These are phyloP conservation scores for Spongia lamella DNA, from an alignment of 37 sponge, comb jelly and placozoan species.

Conservation along the genomic window DNA sequence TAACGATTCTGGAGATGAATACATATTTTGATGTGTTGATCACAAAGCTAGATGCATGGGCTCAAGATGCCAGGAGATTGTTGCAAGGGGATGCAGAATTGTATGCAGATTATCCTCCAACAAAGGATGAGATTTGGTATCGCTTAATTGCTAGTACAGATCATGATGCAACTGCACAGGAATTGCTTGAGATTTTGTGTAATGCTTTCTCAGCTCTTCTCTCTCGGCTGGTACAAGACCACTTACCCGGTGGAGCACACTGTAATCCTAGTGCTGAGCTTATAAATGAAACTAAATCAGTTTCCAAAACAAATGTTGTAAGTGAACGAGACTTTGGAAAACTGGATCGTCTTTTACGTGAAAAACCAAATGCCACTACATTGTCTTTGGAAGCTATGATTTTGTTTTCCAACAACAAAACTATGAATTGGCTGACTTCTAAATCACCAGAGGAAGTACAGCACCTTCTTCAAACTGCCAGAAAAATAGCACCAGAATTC, in stretches of 20 bases:
- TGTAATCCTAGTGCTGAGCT: background rate
- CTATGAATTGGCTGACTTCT: slow-evolving; percentile 24
- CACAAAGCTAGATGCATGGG: slow-evolving; percentile 11
- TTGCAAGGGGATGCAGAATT: slow-evolving; percentile 21
- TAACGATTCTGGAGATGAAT: slow-evolving; percentile 39
- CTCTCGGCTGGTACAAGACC: slow-evolving; percentile 11
- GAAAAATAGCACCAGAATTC: slow-evolving; percentile 10
- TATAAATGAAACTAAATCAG: slow-evolving; percentile 20
- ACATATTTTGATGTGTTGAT: slow-evolving; percentile 2
- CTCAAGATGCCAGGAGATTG: slow-evolving; percentile 14
- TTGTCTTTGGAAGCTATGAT: slow-evolving; percentile 30
- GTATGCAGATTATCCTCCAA: slow-evolving; percentile 3
- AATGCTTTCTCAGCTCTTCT: background rate
- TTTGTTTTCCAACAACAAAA: slow-evolving; percentile 48
- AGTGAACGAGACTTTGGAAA: slow-evolving; percentile 35
- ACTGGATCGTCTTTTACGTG: slow-evolving; percentile 27
- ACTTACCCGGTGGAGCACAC: slow-evolving; percentile 14
- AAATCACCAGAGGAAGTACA: slow-evolving; percentile 14
- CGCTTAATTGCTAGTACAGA: slow-evolving; percentile 7
- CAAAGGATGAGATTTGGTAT: slow-evolving; percentile 7
- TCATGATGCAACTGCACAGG: slow-evolving; percentile 9
- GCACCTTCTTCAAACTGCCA: slow-evolving; percentile 7
- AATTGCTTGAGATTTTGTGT: slow-evolving; percentile 1
- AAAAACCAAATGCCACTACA: slow-evolving; percentile 43
- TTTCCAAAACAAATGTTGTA: slow-evolving; percentile 28